Base-by-base conservation (phyloP, 2,113 vertebrate genomes). In the Manacus vitellinus region DNA sequence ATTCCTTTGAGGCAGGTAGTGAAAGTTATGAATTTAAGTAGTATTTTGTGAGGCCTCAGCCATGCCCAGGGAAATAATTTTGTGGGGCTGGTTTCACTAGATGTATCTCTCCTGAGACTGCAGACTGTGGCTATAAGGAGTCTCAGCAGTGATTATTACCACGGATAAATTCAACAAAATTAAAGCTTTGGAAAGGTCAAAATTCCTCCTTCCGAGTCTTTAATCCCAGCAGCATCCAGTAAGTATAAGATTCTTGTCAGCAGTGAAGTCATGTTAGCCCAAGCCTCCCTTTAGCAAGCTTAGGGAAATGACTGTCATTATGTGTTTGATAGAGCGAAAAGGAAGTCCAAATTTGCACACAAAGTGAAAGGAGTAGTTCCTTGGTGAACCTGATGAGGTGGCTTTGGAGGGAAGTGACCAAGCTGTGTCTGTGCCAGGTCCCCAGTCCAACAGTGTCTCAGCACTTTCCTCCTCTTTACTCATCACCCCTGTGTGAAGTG, bases 231-330 rank as follows among this genome's bases (percentile, higher is more conserved):
- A 84, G 79, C 49, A 39, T 43, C 43, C 39, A 59, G 85, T 75
- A 90, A 95, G 83, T 68, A 46, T 47, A 94, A 94, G 72, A 76
- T 87, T 81, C 44, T 71, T 95, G 88, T 88, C 88, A 93, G 73
- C 47, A 85, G 17, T 78, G 71, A 92, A 80, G 74, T 92, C 56
- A 7, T 91, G 89, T 73, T 89, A 91, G 74, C 39, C 41, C 37
- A 47, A 70, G 71, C 80, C 49, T 91, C 65, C 86, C 86, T 88
- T 59, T 79, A 86, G 70, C 49, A 47, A 78, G 88, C 71, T 78
- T 86, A 84, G 86, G 82, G 70, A 95, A 94, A 89, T 92, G 22
- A n/a, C 85, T 93, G 3, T 84, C 80, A 86, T 96, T 93, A 94
- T 25, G 23, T 84, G 39, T 56, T 93, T 91, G 44, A 82, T 58